Base-by-base conservation (phyloP, 2,113 vertebrate genomes). In the Chaenocephalus aceratus region DNA sequence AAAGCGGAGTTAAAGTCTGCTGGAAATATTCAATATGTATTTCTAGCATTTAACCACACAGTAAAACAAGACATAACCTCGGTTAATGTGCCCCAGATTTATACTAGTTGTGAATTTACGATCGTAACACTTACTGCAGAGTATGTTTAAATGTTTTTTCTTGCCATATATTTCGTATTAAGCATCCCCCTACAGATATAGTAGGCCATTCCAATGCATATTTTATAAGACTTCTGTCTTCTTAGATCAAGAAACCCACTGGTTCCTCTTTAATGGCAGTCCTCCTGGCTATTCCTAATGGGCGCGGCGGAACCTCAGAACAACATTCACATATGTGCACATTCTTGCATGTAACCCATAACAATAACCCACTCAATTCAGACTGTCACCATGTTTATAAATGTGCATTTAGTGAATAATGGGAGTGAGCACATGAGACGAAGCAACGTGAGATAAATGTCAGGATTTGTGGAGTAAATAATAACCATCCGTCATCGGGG, bases 361-460 rank as follows among this genome's bases (percentile, higher is more conserved):
- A 79, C 72, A 81, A 80, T 63, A 80, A 81, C 78, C 75, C 56
- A 75, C 71, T 45, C 54, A 73, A 26, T 86, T 90, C 66, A 65
- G 53, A 53, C 56, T 71, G 72, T 83, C 79, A 83, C 48, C 34
- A 44, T 59, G 52, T 64, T 82, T 74, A 82, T 75, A 5, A 77
- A 76, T n/a, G 44, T 6, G 67, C 36, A 79, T 64, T 45, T 11
- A 58, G 61, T 65, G 58, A 83, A 66, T 74, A 81, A 76, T 84
- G 56, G 34, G 6, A 66, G 13, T 66, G 52, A 54, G 59, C 69
- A 57, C 16, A 52, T 66, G 30, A 76, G 77, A 62, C 59, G 30
- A 49, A 79, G 75, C 54, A 71, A 75, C 44, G 41, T 45, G 66
- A 84, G 75, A 79, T 86, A 79, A 86, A 89, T 89, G 63, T 79